phyloP scores from a whole-genome alignment of 2,888 invertebrate genomes.

The Leptopterna dolabrata region DNA sequence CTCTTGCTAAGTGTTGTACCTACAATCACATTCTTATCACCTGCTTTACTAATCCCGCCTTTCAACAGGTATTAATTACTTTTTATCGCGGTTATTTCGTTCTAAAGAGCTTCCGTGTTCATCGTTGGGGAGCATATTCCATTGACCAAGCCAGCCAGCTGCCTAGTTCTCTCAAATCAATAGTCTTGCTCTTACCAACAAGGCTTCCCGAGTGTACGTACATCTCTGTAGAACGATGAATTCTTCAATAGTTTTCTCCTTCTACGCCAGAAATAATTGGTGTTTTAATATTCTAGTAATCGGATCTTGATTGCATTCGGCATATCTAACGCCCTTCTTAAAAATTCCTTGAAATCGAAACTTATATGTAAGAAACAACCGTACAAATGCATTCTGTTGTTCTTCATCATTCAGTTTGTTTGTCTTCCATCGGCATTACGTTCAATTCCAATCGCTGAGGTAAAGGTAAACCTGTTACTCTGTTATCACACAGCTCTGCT shows the following conservation, averaged over 20 bases:
- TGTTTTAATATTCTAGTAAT: too few species aligned
- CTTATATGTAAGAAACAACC: not conserved
- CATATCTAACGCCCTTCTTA: not conserved
- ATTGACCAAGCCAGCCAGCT: slow-evolving; percentile 28
- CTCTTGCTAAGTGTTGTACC: slow-evolving; percentile 32
- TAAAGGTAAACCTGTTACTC: not conserved
- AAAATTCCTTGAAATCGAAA: not conserved
- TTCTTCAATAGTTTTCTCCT: not conserved
- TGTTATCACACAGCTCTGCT: not conserved
- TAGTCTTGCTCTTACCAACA: slow-evolving; percentile 41
- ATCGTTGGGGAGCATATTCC: not conserved
- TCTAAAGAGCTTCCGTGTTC: not conserved
- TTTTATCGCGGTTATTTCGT: slow-evolving; percentile 4
- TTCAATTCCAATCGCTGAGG: not conserved
- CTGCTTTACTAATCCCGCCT: slow-evolving; percentile 50
- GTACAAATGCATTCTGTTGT: not conserved
- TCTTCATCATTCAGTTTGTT: not conserved
- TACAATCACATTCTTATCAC: slow-evolving; percentile 51
- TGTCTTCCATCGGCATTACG: too few species aligned
- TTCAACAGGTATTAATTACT: slow-evolving; percentile 50
- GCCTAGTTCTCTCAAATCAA: slow-evolving; percentile 32
- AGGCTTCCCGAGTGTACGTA: slow-evolving; percentile 35
- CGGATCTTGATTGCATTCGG: not conserved
- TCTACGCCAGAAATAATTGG: not conserved
- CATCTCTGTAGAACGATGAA: not conserved